Evolutionary conservation across 2,888 invertebrate species (phyloP).

Genomic region (Orthonevra nobilis): DNA sequence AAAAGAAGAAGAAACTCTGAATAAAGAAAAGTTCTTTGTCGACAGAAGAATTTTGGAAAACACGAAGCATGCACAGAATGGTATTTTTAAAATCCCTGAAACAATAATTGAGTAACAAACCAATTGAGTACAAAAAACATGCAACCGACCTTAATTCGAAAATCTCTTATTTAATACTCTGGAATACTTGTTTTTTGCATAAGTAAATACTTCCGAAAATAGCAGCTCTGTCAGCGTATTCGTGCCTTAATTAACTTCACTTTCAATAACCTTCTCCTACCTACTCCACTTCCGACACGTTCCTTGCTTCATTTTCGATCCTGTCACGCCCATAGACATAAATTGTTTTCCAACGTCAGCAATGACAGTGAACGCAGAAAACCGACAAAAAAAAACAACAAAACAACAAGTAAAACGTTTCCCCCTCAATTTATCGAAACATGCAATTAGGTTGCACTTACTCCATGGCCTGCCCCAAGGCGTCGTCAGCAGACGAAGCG

Average conservation of each 20-base stretch:
- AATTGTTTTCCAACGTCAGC: constrained; percentile 38
- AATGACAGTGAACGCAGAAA: constrained; percentile 7
- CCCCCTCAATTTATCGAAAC: constrained; percentile 54
- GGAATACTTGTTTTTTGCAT: too few species aligned
- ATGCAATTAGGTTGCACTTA: constrained; percentile 66
- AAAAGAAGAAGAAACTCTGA: too few species aligned
- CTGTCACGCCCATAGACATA: constrained; percentile 43
- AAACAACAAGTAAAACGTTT: too few species aligned
- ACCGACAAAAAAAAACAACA: constrained; percentile 18
- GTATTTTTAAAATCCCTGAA: too few species aligned
- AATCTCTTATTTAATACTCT: too few species aligned
- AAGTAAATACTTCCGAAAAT: constrained; percentile 9
- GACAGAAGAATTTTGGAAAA: too few species aligned
- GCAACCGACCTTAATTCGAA: too few species aligned
- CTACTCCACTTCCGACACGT: constrained; percentile 9
- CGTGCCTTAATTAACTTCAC: constrained; percentile 40
- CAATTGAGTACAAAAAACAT: too few species aligned
- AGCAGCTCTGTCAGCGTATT: constrained; percentile 27
- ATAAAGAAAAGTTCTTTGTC: too few species aligned
- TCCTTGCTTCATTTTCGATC: constrained; percentile 2
- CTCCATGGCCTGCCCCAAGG: constrained; percentile 43
- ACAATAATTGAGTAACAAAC: too few species aligned
- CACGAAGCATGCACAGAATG: too few species aligned
- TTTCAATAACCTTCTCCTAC: constrained; percentile 46
- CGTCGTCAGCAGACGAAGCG: constrained; percentile 40